Conservation (phyloP, 2,888 invertebrate species). For the Fissipunctia ypsillon region DNA sequence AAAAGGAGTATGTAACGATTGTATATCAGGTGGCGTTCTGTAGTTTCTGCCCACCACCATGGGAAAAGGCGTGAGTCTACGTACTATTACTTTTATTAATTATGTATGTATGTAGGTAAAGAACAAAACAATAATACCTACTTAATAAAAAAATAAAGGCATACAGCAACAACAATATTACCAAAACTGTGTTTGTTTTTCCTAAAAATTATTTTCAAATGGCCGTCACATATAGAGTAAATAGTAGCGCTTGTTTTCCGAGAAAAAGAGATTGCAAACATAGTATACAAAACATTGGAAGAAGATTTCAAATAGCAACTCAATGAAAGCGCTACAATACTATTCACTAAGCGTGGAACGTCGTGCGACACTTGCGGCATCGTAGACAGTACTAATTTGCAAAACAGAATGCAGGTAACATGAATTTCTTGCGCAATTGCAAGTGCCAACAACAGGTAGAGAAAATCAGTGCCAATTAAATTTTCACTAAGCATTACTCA, state of each 20-base stretch:
- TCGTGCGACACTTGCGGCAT: constrained; percentile 2
- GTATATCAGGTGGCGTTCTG: background rate
- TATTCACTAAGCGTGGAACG: constrained; percentile 4
- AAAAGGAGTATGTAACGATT: background rate
- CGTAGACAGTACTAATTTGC: background rate
- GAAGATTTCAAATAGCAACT: constrained; percentile 2
- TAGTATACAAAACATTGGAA: constrained; percentile 1
- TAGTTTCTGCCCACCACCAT: too few species aligned
- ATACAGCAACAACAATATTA: background rate
- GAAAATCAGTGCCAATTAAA: constrained; percentile 24
- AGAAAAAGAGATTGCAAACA: constrained; percentile 3
- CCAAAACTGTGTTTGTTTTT: constrained; percentile 15
- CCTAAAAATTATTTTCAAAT: constrained; percentile 37
- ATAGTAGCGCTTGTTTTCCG: constrained; percentile 21
- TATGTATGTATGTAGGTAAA: background rate
- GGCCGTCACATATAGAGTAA: background rate
- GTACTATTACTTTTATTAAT: too few species aligned
- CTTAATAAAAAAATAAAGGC: background rate
- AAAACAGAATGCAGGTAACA: background rate
- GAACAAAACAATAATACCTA: background rate
- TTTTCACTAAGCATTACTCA: constrained; percentile 6
- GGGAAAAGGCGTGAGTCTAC: background rate
- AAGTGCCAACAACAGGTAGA: background rate
- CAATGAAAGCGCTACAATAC: constrained; percentile 13
- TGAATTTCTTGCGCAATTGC: background rate